phyloP scores from a whole-genome alignment of 2,113 vertebrate species.

The Mionectes macconnelli region DNA sequence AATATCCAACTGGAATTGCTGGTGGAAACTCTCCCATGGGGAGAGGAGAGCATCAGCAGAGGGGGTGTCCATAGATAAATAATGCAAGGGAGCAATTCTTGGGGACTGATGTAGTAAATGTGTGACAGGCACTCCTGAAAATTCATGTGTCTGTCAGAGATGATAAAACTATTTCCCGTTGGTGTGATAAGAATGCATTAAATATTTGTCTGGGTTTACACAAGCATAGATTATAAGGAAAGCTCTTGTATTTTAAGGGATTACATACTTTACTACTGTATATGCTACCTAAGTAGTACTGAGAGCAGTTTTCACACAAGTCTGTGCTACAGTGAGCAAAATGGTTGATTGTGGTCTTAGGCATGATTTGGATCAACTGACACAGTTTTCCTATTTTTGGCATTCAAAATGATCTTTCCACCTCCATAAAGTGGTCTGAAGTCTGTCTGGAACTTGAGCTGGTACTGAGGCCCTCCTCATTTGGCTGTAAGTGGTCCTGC shows the following conservation, averaged over 20 bases:
- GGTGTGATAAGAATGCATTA: neutral
- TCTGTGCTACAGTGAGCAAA: neutral
- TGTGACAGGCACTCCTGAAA: neutral
- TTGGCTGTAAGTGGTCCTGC: neutral
- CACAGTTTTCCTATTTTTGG: neutral
- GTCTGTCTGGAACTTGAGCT: neutral
- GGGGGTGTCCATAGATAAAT: neutral
- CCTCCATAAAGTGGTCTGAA: neutral
- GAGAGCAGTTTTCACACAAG: neutral
- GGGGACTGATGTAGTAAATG: rapidly evolving
- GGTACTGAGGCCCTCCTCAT: neutral
- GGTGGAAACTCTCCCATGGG: neutral
- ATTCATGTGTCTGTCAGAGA: neutral
- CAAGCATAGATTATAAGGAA: neutral
- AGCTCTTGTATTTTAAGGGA: slow-evolving; percentile 24
- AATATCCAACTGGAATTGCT: neutral
- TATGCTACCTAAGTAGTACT: neutral
- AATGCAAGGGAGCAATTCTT: neutral
- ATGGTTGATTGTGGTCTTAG: neutral
- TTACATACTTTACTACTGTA: neutral
- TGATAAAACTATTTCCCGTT: neutral
- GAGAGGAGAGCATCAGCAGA: neutral
- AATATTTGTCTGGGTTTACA: neutral
- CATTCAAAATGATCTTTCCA: neutral
- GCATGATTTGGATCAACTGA: neutral